Evolutionary conservation across 1,140 invertebrate genomes (phyloP).

Genomic region (Steinernema feltiae): DNA sequence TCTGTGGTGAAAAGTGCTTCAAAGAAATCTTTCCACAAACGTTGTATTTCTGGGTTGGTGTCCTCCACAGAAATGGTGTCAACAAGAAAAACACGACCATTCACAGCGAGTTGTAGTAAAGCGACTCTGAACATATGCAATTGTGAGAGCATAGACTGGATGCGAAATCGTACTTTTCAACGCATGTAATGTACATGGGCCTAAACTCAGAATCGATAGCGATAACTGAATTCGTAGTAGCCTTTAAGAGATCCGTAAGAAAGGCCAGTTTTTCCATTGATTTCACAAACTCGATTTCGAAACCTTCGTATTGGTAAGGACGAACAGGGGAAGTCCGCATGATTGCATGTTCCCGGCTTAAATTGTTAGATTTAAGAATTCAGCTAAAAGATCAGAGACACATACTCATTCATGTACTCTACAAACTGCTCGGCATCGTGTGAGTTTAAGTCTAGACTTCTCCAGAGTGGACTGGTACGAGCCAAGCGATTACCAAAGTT

Average conservation of each 20-base stretch:
- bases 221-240: neutral
- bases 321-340: neutral
- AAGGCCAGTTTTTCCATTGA: neutral
- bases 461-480: neutral
- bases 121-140: neutral
- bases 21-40: neutral
- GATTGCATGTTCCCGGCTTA: neutral
- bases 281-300: neutral
- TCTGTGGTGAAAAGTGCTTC: neutral
- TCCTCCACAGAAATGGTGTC: neutral
- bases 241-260: neutral
- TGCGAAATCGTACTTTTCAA: neutral
- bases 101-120: neutral
- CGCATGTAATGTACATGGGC: neutral
- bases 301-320: neutral
- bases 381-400: neutral
- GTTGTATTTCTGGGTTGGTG: neutral
- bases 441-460: neutral
- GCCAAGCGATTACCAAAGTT: neutral
- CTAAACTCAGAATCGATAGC: neutral
- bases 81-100: neutral
- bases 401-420: neutral
- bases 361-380: neutral
- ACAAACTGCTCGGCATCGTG: neutral
- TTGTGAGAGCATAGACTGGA: neutral